These are phyloP conservation scores for Anorthoa munda DNA, from an alignment of 2,888 invertebrate species.

Conservation along the genomic window DNA sequence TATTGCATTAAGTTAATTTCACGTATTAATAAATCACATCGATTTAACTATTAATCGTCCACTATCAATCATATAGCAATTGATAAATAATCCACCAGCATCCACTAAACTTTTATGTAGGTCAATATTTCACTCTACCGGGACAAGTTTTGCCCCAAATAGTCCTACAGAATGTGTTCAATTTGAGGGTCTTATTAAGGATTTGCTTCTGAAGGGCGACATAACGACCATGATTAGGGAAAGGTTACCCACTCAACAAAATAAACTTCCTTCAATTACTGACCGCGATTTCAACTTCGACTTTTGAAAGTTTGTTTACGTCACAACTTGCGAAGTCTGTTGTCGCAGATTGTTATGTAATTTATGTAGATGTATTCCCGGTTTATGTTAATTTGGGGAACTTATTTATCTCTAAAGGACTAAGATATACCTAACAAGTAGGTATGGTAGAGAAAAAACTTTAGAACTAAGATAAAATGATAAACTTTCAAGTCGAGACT, in stretches of 20 bases:
- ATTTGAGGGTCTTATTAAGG: conserved; percentile 6
- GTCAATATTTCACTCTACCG: neutral
- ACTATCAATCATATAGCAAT: neutral
- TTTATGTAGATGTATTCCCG: conserved; percentile 35
- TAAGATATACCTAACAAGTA: neutral
- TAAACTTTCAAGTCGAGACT: neutral
- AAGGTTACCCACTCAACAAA: conserved; percentile 38
- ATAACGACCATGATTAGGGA: conserved; percentile 31
- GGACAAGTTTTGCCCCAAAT: neutral
- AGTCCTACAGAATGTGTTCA: conserved; percentile 1
- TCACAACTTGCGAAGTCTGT: conserved; percentile 17
- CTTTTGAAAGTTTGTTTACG: conserved; percentile 24
- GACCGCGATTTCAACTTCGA: conserved; percentile 12
- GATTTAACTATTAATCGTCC: neutral
- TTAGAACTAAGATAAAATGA: neutral
- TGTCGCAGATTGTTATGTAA: conserved; percentile 28
- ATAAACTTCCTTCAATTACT: conserved; percentile 44
- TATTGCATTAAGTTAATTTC: too few species aligned
- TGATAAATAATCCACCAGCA: neutral
- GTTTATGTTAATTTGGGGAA: conserved; percentile 24
- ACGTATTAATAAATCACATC: too few species aligned
- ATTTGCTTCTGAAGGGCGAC: conserved; percentile 20
- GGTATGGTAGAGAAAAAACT: neutral
- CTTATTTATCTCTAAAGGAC: conserved; percentile 10
- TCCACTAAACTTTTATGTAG: neutral